These are phyloP conservation scores for Propithecus deckenii DNA, from an alignment of 2,797 vertebrate species.

Conservation along the genomic window DNA sequence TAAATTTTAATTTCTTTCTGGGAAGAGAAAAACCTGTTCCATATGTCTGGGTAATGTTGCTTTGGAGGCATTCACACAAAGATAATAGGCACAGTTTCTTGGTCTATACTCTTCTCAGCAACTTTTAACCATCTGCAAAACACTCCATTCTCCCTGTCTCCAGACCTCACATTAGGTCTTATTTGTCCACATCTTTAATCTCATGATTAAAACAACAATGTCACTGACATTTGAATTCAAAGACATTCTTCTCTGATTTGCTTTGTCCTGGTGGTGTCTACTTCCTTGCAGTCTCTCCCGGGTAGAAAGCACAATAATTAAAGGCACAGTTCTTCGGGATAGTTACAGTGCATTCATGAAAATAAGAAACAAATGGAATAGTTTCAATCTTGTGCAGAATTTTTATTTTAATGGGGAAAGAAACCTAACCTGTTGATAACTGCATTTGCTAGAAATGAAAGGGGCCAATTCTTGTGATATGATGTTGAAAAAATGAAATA, in stretches of 20 bases:
- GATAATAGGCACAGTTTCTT: not conserved
- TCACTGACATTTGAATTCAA: conserved; percentile 74
- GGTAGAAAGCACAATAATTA: conserved; percentile 72
- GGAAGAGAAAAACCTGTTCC: conserved; percentile 42
- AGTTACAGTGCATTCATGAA: conserved; percentile 68
- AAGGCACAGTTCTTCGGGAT: conserved; percentile 65
- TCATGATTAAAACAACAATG: conserved; percentile 68
- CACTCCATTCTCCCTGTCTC: conserved; percentile 22
- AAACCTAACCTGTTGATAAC: conserved; percentile 55
- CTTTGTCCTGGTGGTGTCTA: conserved; percentile 48
- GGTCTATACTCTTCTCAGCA: not conserved
- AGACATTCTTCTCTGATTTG: conserved; percentile 52
- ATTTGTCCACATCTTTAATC: conserved; percentile 74
- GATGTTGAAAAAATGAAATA: conserved; percentile 42
- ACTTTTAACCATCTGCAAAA: conserved; percentile 64
- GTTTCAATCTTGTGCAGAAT: not conserved
- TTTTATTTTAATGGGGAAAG: conserved; percentile 19
- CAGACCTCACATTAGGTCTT: conserved; percentile 22
- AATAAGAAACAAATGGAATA: conserved; percentile 71
- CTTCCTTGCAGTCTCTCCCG: conserved; percentile 37
- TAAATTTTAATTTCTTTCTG: conserved; percentile 56
- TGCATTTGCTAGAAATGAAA: not conserved
- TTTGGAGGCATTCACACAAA: conserved; percentile 45
- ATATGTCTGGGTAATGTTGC: conserved; percentile 53
- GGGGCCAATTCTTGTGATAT: conserved; percentile 27